These are phyloP conservation scores for Thymelicus sylvestris DNA, from an alignment of 2,888 invertebrate genomes.

Conservation along the genomic window DNA sequence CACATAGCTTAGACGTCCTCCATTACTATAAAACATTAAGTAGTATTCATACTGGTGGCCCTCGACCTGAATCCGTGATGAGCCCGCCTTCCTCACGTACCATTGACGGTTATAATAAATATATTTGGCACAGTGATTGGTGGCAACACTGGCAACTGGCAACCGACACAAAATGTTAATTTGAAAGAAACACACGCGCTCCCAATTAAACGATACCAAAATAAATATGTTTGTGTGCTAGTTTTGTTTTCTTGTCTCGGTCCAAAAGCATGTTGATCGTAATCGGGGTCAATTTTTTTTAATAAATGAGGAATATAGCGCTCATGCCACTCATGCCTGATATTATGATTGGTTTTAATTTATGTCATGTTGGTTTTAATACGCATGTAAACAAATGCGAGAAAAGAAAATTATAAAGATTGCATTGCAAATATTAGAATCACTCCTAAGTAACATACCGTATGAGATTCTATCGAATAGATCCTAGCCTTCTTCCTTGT, in stretches of 20 bases:
- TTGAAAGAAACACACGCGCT: conserved; percentile 41
- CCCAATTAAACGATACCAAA: conserved; percentile 20
- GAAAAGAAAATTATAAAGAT: no score
- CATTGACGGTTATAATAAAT: conserved; percentile 60
- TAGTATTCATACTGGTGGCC: conserved; percentile 24
- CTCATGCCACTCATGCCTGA: no score
- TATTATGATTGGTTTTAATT: no score
- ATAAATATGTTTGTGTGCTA: conserved; percentile 12
- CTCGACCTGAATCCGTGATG: conserved; percentile 62
- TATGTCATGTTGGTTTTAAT: no score
- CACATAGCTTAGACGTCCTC: conserved; percentile 11
- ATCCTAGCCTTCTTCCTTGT: no score
- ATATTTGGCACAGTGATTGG: conserved; percentile 61
- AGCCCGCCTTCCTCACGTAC: conserved; percentile 65
- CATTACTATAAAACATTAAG: conserved; percentile 23
- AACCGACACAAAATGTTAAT: conserved; percentile 41
- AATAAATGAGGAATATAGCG: no score
- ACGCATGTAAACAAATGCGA: no score
- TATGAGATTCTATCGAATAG: no score
- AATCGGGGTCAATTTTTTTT: conserved; percentile 8
- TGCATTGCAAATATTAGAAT: no score
- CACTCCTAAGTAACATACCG: no score
- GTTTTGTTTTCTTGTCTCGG: background rate
- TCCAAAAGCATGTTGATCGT: background rate
- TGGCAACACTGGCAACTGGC: conserved; percentile 39